These are phyloP conservation scores for Chrysolina haemoptera DNA, from an alignment of 2,888 invertebrate species.

Conservation along the genomic window DNA sequence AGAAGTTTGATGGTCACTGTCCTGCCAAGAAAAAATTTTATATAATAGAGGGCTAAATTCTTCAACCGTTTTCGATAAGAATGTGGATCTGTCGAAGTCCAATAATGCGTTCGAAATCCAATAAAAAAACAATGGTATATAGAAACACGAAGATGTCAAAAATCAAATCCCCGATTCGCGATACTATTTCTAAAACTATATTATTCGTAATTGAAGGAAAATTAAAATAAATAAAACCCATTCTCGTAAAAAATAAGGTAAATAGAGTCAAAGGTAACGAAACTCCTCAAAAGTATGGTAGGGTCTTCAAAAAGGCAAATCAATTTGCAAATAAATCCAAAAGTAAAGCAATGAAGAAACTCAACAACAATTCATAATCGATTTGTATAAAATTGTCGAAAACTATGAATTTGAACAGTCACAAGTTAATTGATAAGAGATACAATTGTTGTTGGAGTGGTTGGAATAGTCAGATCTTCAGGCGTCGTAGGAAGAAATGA, in stretches of 20 bases:
- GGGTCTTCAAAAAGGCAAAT: constrained; percentile 32
- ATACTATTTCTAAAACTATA: constrained; percentile 66
- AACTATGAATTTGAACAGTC: too few species aligned
- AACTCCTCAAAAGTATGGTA: constrained; percentile 32
- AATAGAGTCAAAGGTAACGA: constrained; percentile 46
- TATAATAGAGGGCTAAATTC: too few species aligned
- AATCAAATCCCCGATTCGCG: constrained; percentile 57
- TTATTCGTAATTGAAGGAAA: constrained; percentile 68
- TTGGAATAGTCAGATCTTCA: too few species aligned
- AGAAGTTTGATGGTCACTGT: too few species aligned
- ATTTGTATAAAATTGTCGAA: too few species aligned
- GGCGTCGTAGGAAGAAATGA: too few species aligned
- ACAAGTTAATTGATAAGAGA: too few species aligned
- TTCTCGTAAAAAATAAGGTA: constrained; percentile 49
- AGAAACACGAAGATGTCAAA: constrained; percentile 59
- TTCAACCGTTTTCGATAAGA: too few species aligned
- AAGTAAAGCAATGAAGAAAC: constrained; percentile 52
- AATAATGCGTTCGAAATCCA: constrained; percentile 47
- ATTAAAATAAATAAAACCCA: constrained; percentile 63
- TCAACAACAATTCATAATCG: too few species aligned
- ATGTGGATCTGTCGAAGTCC: too few species aligned
- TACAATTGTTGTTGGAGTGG: too few species aligned
- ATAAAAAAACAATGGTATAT: constrained; percentile 44
- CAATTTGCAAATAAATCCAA: constrained; percentile 38
- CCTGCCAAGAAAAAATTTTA: too few species aligned